Evolutionary conservation across 2,888 invertebrate genomes (phyloP).

Genomic region (Platycnemis pennipes): DNA sequence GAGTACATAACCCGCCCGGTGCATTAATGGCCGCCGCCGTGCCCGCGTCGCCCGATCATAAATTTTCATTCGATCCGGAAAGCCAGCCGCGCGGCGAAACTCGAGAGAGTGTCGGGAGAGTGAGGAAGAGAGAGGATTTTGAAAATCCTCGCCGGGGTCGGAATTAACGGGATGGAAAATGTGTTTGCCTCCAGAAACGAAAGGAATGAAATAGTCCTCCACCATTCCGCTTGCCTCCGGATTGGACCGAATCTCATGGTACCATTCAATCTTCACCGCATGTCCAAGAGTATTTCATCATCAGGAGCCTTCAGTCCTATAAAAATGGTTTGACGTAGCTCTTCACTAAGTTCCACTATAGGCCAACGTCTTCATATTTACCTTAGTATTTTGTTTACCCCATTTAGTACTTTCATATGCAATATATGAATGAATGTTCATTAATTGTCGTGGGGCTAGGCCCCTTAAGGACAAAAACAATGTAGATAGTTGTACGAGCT

Average conservation of each 20-base stretch:
- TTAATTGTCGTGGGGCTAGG: no score
- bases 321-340: no score
- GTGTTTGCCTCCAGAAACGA: not conserved
- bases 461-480: no score
- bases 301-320: no score
- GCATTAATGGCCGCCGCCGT: not conserved
- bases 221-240: not conserved
- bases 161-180: slow-evolving; percentile 20
- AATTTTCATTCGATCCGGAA: slow-evolving; percentile 18
- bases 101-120: not conserved
- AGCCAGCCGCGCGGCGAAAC: not conserved
- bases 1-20: not conserved
- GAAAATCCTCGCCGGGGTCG: slow-evolving; percentile 12
- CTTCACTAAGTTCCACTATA: no score
- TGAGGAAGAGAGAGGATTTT: not conserved
- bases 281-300: no score
- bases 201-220: slow-evolving; percentile 10
- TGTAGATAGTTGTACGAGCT: no score
- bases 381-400: no score
- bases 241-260: not conserved
- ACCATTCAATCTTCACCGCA: not conserved
- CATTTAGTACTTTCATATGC: no score
- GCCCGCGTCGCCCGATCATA: not conserved
- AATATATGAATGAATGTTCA: no score
- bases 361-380: no score